These are phyloP conservation scores for Saccostrea echinata DNA, from an alignment of 1,140 invertebrate genomes.

Conservation along the genomic window DNA sequence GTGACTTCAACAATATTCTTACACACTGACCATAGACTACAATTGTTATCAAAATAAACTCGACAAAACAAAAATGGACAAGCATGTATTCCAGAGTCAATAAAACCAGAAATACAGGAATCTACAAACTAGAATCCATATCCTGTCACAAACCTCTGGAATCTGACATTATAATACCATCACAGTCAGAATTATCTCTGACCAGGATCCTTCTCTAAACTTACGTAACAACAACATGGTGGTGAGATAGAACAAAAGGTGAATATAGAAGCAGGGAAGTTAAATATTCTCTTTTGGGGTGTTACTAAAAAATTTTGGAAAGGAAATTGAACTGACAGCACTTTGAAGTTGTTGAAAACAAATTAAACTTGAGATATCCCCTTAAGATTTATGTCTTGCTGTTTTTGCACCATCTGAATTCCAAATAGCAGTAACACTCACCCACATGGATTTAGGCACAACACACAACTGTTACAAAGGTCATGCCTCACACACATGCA, in stretches of 20 bases:
- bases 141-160: neutral
- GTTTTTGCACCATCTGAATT: neutral
- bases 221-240: constrained; percentile 4
- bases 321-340: constrained; percentile 30
- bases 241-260: neutral
- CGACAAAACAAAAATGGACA: no score
- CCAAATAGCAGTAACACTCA: neutral
- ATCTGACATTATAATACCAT: neutral
- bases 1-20: no score
- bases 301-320: neutral
- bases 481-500: constrained; percentile 21
- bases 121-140: neutral
- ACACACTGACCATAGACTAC: no score
- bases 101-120: neutral
- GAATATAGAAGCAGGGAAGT: neutral
- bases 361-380: neutral
- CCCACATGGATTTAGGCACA: constrained; percentile 15
- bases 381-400: neutral
- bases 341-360: constrained; percentile 11
- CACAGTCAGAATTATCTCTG: constrained; percentile 22
- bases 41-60: no score
- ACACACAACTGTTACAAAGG: constrained; percentile 33
- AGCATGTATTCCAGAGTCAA: no score
- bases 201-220: neutral
- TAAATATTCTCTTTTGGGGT: neutral